Base-by-base conservation (phyloP, 2,888 invertebrate genomes). In the Nomada hirtipes region DNA sequence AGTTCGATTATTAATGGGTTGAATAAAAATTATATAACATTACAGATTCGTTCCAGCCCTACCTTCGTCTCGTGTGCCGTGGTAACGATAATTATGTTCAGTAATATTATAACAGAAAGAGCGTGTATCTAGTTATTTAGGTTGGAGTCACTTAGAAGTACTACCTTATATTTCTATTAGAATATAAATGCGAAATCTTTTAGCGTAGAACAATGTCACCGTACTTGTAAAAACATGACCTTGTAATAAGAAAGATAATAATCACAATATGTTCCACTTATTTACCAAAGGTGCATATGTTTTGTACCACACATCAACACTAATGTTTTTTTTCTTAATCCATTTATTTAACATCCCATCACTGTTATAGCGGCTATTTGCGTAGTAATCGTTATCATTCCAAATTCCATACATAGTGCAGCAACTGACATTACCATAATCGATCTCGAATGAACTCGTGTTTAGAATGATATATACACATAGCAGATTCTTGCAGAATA, bases 51-150 rank as follows among this genome's bases (percentile, higher is more conserved):
- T 67, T 73, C 60, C 91, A 74, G 84, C 84, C 36, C 20, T 53
- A 70, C 88, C 91, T 59, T 90, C 92, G 36, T 85, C 90, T 52
- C 89, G 91, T 84, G 89, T 91, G 50, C 92, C 92, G 23, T 92
- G 91, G 91, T 91, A 89, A 83, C 55, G 89, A 84, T 61, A 47
- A 42, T 26, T 76, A 65, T 44, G 7, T 50, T 59, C 53, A 52
- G n/a, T 36, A 60, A 42, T 26, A 42, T 55, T 36, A 7, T 50
- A 11, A 61, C 3, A 23, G 44, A 61, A 11, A 29, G 50, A 15
- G 50, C 15, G 26, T 26, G 4, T 71, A 61, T 42, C 10, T 63
- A 53, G 52, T n/a, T 69, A 73, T 61, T 36, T 65, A 81, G 69
- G 15, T 55, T 55, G 11, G 3, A 55, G 29, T 42, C 50, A 64